These are phyloP conservation scores for Xenops minutus DNA, from an alignment of 2,797 vertebrate species.

Conservation along the genomic window DNA sequence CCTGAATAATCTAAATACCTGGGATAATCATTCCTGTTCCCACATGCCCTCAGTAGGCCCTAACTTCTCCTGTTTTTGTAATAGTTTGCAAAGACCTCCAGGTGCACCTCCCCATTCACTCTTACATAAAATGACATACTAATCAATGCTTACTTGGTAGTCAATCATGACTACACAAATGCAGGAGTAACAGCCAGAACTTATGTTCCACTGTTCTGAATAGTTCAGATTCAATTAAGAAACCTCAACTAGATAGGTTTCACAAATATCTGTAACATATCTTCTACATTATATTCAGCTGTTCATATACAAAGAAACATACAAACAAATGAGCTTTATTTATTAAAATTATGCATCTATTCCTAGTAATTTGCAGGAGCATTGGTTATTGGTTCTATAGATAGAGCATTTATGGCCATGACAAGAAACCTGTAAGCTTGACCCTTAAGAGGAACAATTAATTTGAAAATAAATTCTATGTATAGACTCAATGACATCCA, in stretches of 20 bases:
- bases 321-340: neutral
- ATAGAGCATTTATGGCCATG: neutral
- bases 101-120: neutral
- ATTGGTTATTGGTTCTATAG: neutral
- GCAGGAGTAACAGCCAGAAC: neutral
- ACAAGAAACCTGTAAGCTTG: neutral
- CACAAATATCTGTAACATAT: neutral
- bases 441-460: neutral
- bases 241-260: neutral
- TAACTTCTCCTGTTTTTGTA: neutral
- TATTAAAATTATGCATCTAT: neutral
- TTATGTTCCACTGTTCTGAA: conserved; percentile 7
- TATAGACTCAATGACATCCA: neutral
- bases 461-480: neutral
- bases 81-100: neutral
- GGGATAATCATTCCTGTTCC: neutral
- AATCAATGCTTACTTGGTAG: neutral
- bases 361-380: neutral
- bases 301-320: neutral
- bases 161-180: neutral
- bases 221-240: neutral
- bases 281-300: neutral
- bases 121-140: neutral
- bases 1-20: neutral
- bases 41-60: neutral